Evolutionary conservation across 2,797 vertebrate species (phyloP).

Genomic region (Semotilus atromaculatus): DNA sequence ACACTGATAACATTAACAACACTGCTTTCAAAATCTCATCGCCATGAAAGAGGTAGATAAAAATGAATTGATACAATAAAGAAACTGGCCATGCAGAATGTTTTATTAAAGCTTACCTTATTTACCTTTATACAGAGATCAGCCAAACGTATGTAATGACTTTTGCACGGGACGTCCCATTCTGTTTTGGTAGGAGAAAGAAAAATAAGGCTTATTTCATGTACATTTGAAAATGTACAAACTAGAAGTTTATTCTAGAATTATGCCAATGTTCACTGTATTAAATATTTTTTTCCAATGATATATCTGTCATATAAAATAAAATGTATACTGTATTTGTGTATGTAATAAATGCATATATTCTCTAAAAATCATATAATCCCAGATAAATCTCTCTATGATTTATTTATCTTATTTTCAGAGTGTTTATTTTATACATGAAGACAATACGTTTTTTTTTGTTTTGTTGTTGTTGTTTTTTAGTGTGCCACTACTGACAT

Average conservation of each 20-base stretch:
- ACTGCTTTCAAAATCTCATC: not conserved
- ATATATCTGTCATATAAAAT: not conserved
- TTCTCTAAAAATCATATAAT: not conserved
- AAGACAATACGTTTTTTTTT: not conserved
- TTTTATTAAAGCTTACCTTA: too few species aligned
- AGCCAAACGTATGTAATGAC: too few species aligned
- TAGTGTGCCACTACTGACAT: not conserved
- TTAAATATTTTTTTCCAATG: not conserved
- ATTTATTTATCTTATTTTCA: not conserved
- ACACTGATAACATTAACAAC: conserved; percentile 6
- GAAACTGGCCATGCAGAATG: too few species aligned
- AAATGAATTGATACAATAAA: too few species aligned
- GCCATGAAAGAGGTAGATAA: not conserved
- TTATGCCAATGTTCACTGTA: too few species aligned
- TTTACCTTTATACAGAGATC: too few species aligned
- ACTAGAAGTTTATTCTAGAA: too few species aligned
- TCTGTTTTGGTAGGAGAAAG: too few species aligned
- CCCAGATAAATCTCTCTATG: not conserved
- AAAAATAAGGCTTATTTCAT: too few species aligned
- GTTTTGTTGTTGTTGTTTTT: not conserved
- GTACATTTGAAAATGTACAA: too few species aligned
- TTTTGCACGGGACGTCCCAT: too few species aligned
- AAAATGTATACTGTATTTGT: not conserved
- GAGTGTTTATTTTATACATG: not conserved
- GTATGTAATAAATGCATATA: not conserved